Conservation (phyloP, 2,113 vertebrate genomes). For the Periophthalmus modestus region DNA sequence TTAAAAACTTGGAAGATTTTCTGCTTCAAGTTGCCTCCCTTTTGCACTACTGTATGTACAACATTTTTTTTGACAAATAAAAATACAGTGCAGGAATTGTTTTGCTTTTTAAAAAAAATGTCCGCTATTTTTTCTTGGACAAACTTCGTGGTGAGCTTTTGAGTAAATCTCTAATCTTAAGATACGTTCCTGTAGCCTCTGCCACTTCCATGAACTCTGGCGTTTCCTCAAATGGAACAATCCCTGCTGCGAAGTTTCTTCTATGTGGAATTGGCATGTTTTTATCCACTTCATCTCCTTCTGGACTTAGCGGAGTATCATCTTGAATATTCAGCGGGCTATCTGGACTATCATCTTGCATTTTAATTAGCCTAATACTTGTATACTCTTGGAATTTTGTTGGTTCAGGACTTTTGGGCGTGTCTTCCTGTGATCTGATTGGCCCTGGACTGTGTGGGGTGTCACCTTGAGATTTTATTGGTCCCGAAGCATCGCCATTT, state of each 20-base stretch:
- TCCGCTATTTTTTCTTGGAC: conserved; percentile 80
- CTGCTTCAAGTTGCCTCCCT: conserved; percentile 16
- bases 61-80: conserved; percentile 26
- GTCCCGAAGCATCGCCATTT: conserved; percentile 16
- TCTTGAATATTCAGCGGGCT: conserved; percentile 2
- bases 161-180: conserved; percentile 87
- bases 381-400: background rate
- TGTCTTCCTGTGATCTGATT: conserved; percentile 4
- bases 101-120: conserved; percentile 32
- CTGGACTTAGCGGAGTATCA: conserved; percentile 2
- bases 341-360: background rate
- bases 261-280: conserved; percentile 84
- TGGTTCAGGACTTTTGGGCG: conserved; percentile 18
- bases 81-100: conserved; percentile 7
- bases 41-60: conserved; percentile 16
- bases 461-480: background rate
- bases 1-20: conserved; percentile 7
- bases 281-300: conserved; percentile 31
- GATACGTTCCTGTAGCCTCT: conserved; percentile 90
- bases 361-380: background rate
- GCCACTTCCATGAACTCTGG: conserved; percentile 95
- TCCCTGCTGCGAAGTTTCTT: conserved; percentile 91
- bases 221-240: conserved; percentile 93
- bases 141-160: conserved; percentile 92
- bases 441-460: conserved; percentile 23